Base-by-base conservation (phyloP, 2,888 invertebrate species). In the Harpagoxenus sublaevis region DNA sequence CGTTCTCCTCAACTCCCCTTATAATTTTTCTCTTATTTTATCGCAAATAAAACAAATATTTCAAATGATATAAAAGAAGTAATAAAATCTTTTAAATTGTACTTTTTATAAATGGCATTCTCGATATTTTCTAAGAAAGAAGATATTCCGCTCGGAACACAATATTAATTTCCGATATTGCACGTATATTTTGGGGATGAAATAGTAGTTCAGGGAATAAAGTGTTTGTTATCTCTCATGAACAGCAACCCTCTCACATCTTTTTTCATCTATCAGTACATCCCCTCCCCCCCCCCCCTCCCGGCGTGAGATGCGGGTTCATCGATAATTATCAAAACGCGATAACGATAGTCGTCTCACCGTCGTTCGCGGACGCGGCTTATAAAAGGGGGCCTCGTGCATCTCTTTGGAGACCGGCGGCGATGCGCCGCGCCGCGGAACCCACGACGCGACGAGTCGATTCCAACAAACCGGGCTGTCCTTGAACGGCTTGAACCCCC, bases 401-500 rank as follows among this genome's bases (percentile, higher is more conserved):
- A 66, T 66, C 66, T 66, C 66, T 66, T n/a, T 31, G 66, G 39
- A 28, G 35, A 23, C 45, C 77, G 66, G n/a, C 45, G 48, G 45
- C 55, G 3, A 68, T 45, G 81, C 71, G 48, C 62, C 45, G 28
- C 48, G 57, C 28, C 35, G 45, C 83, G n/a, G 12, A 35, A 53
- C 75, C 82, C 84, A 88, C 82, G 84, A 82, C 84, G 83, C 89
- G 87, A 84, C 90, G 35, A 90, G 89, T 90, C 89, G 90, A 91
- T 93, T 92, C 89, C 91, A 90, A 70, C 90, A 71, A 71, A 71
- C 73, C 78, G 78, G 89, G 89, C 86, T 94, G 94, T 93, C 94
- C 94, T 94, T 94, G n/a, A n/a, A n/a, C n/a, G n/a, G n/a, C n/a
- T n/a, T n/a, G 94, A 94, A 94, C 93, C 94, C 90, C 90, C 65